Conservation (phyloP, 2,888 invertebrate species). For the Amphipoea oculea region DNA sequence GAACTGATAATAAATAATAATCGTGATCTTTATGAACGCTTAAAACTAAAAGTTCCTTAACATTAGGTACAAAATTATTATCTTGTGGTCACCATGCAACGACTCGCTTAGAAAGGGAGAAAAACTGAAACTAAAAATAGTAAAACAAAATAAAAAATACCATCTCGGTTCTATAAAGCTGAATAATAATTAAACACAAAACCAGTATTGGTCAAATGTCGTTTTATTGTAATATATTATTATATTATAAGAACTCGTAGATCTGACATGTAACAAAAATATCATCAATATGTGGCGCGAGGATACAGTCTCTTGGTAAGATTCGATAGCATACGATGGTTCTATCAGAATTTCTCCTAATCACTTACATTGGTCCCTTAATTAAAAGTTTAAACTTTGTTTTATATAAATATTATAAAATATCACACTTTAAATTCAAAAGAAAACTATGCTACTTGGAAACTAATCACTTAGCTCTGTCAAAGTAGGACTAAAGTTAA, state of each 20-base stretch:
- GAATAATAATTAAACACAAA: constrained; percentile 84
- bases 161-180: constrained; percentile 78
- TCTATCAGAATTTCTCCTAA: constrained; percentile 89
- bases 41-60: constrained; percentile 86
- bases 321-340: constrained; percentile 81
- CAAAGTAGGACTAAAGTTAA: constrained; percentile 88
- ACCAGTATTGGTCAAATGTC: constrained; percentile 81
- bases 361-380: constrained; percentile 90
- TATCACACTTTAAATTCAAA: constrained; percentile 91
- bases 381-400: constrained; percentile 90
- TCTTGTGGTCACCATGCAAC: constrained; percentile 87
- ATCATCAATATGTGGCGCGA: constrained; percentile 79
- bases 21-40: constrained; percentile 89
- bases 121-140: constrained; percentile 84
- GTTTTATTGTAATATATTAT: constrained; percentile 79
- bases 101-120: constrained; percentile 83
- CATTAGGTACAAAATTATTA: constrained; percentile 90
- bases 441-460: constrained; percentile 88
- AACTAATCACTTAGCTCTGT: constrained; percentile 89
- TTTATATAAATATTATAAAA: constrained; percentile 90
- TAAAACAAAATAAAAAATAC: constrained; percentile 79
- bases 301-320: constrained; percentile 84
- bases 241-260: constrained; percentile 80
- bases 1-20: constrained; percentile 91
- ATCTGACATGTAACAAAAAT: constrained; percentile 82